These are phyloP conservation scores for Macrotrachela quadricornifera DNA, from an alignment of 1,140 invertebrate genomes.

Conservation along the genomic window DNA sequence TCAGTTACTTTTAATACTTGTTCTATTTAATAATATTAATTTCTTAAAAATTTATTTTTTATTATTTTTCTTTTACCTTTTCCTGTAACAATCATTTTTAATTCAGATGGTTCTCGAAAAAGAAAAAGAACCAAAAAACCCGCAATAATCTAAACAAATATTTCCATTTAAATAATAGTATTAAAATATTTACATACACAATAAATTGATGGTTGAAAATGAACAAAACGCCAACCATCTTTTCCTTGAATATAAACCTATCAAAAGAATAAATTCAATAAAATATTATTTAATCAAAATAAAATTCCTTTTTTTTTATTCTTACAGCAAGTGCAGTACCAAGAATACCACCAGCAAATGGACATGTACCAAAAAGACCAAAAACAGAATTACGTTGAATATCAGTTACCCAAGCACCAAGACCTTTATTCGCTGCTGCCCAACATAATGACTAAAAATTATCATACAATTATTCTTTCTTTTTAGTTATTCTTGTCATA, in stretches of 20 bases:
- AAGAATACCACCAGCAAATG: constrained; percentile 34
- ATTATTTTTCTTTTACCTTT: constrained; percentile 14
- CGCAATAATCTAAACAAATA: constrained; percentile 14
- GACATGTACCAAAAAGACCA: constrained; percentile 34
- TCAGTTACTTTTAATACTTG: too few relatives aligned
- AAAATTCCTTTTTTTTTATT: too few relatives aligned
- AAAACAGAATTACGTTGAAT: constrained; percentile 30
- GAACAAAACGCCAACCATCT: constrained; percentile 32
- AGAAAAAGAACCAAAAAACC: constrained; percentile 25
- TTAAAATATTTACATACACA: constrained; percentile 13
- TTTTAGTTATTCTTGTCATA: too few relatives aligned
- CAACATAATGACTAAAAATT: constrained; percentile 22
- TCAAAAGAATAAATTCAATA: too few relatives aligned
- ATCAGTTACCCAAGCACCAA: constrained; percentile 33
- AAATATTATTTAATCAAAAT: too few relatives aligned
- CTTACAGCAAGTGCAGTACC: constrained; percentile 32
- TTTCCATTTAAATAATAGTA: too few relatives aligned
- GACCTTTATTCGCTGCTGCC: constrained; percentile 31
- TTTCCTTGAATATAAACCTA: constrained; percentile 22
- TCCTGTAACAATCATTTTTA: constrained; percentile 23
- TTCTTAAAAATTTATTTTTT: too few relatives aligned
- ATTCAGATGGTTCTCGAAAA: constrained; percentile 25
- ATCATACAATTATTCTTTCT: too few relatives aligned
- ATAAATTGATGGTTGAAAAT: constrained; percentile 18
- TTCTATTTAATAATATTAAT: too few relatives aligned